Evolutionary conservation across 2,797 vertebrate genomes (phyloP).

Genomic region (Rachycentron canadum): DNA sequence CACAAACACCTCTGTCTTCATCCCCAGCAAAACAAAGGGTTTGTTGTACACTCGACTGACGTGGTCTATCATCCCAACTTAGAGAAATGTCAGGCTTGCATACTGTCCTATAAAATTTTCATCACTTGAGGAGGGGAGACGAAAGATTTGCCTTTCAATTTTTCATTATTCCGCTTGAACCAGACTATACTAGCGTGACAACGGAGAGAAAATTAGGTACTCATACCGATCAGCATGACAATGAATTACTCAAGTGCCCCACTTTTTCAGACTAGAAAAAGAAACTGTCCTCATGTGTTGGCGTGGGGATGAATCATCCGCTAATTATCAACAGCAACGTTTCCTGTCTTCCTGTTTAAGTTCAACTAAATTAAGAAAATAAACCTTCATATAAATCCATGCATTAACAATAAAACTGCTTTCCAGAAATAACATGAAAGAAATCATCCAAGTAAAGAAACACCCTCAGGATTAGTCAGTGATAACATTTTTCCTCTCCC

Average conservation of each 20-base stretch:
- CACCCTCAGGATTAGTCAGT: constrained; percentile 25
- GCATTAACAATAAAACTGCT: constrained; percentile 1
- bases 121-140: constrained; percentile 76
- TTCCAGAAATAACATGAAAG: constrained; percentile 13
- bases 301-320: constrained; percentile 52
- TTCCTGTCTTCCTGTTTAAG: constrained; percentile 11
- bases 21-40: constrained; percentile 58
- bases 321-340: constrained; percentile 56
- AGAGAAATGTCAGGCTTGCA: constrained; percentile 75
- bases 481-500: constrained; percentile 24
- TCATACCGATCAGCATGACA: constrained; percentile 57
- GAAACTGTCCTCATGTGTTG: constrained; percentile 22
- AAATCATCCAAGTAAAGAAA: constrained; percentile 17
- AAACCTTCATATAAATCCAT: constrained; percentile 9
- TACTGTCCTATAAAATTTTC: constrained; percentile 83
- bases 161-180: constrained; percentile 81
- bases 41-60: constrained; percentile 39
- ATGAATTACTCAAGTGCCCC: constrained; percentile 64
- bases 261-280: constrained; percentile 42
- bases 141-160: constrained; percentile 79
- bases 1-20: constrained; percentile 61
- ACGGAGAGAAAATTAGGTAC: constrained; percentile 56
- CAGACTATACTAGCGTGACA: constrained; percentile 72
- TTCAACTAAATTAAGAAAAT: constrained; percentile 19
- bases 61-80: constrained; percentile 50